These are phyloP conservation scores for Nymphalis polychloros DNA, from an alignment of 2,888 invertebrate species.

Conservation along the genomic window DNA sequence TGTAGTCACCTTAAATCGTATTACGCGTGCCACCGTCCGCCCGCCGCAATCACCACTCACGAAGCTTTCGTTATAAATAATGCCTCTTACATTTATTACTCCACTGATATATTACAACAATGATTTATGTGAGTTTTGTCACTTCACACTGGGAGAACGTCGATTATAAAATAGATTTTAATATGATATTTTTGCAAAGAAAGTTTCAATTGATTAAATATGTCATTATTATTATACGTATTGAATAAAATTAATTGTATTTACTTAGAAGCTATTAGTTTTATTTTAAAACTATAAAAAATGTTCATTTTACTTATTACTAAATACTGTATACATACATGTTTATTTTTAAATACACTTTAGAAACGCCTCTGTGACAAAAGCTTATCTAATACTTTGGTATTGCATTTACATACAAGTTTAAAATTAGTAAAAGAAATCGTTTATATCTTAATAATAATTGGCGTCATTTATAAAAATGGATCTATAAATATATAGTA, in stretches of 20 bases:
- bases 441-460: conserved; percentile 6
- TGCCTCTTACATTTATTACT: conserved; percentile 58
- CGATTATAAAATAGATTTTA: conserved; percentile 26
- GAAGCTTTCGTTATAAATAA: conserved; percentile 59
- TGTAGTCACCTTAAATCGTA: conserved; percentile 31
- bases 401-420: background rate
- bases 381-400: too few species aligned
- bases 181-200: conserved; percentile 27
- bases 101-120: conserved; percentile 64
- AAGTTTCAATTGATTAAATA: background rate
- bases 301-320: too few species aligned
- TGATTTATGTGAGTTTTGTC: conserved; percentile 68
- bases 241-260: too few species aligned
- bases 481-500: conserved; percentile 22
- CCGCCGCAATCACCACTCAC: conserved; percentile 54
- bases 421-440: background rate
- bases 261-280: too few species aligned
- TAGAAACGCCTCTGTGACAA: too few species aligned
- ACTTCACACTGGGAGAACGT: conserved; percentile 50
- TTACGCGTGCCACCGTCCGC: conserved; percentile 37
- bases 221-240: too few species aligned
- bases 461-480: conserved; percentile 13
- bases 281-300: too few species aligned
- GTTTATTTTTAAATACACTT: too few species aligned
- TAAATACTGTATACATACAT: too few species aligned